Base-by-base conservation (phyloP, 2,888 invertebrate genomes). In the Lasioglossum figueresi region DNA sequence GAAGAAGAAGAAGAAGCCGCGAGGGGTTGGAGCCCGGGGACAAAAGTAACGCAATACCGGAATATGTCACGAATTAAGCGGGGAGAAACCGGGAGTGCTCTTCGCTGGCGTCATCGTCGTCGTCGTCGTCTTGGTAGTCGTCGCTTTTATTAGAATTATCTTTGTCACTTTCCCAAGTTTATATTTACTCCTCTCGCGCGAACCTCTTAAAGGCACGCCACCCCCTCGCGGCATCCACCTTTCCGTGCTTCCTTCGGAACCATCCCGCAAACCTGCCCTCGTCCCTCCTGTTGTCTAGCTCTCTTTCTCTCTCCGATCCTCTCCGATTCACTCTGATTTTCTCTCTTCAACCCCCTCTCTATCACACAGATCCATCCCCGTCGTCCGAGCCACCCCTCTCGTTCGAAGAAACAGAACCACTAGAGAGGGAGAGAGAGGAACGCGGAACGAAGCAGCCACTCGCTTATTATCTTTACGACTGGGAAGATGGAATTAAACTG, bases 391-490 rank as follows among this genome's bases (percentile, higher is more conserved):
- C 76, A 76, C 73, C 73, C 79, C 80, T 68, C 78, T 82, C 78
- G 73, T 73, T 52, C 79, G 80, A 79, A 83, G 63, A 77, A 79
- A 48, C 68, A 37, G 34, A 45, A 45, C 78, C 79, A 2, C 59
- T 82, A 80, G 34, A 59, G n/a, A 16, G 59, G 16, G 5, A 63
- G 59, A 16, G 59, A 63, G 59, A 63, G 59, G 85, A 83, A 89
- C 84, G 85, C 88, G 88, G 90, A 88, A 88, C 89, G 88, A 90
- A 90, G 89, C 93, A 93, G 91, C 93, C 90, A 91, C 92, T 92
- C 92, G 93, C 94, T 95, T 95, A 95, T 95, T 95, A 95, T 95
- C 95, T 95, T 95, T 95, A 95, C 93, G 95, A 95, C 94, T 92
- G 92, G 92, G 93, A 94, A 94, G 95, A 95, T 95, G 95, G 93